Evolutionary conservation across 1,140 invertebrate species (phyloP).

Genomic region (Drosophila nannoptera): DNA sequence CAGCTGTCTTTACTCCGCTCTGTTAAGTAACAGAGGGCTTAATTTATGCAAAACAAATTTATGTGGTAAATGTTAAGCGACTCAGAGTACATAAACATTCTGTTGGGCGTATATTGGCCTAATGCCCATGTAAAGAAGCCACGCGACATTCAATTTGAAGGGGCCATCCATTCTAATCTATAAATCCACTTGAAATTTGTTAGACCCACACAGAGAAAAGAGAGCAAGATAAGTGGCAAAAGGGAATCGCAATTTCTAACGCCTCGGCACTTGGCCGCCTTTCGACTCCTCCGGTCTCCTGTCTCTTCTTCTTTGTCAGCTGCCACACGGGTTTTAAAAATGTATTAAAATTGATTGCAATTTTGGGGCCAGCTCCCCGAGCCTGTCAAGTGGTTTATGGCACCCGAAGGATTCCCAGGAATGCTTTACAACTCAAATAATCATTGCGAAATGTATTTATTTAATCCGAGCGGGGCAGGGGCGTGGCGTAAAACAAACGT

Average conservation of each 20-base stretch:
- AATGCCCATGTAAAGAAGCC: not conserved
- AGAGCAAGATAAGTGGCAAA: too few relatives aligned
- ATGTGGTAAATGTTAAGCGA: too few relatives aligned
- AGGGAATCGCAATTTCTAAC: conserved; percentile 1
- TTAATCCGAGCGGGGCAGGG: conserved; percentile 16
- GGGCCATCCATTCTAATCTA: not conserved
- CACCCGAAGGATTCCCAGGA: conserved; percentile 60
- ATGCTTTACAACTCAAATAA: conserved; percentile 53
- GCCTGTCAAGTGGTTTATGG: conserved; percentile 57
- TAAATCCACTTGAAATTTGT: conserved; percentile 4
- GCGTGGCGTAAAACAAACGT: not conserved
- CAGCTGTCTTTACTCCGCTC: too few relatives aligned
- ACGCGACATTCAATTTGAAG: not conserved
- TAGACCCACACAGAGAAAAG: not conserved
- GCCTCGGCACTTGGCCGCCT: conserved; percentile 9
- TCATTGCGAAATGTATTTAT: conserved; percentile 55
- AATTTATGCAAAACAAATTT: too few relatives aligned
- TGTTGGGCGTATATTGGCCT: not conserved
- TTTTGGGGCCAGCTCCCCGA: conserved; percentile 34
- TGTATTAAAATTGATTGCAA: conserved; percentile 69
- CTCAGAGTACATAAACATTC: too few relatives aligned
- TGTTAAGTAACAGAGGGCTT: too few relatives aligned
- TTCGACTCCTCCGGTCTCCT: too few relatives aligned
- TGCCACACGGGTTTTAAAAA: conserved; percentile 30
- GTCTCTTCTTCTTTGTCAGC: conserved; percentile 23